These are phyloP conservation scores for Henicopernis longicauda DNA, from an alignment of 2,113 vertebrate species.

Conservation along the genomic window DNA sequence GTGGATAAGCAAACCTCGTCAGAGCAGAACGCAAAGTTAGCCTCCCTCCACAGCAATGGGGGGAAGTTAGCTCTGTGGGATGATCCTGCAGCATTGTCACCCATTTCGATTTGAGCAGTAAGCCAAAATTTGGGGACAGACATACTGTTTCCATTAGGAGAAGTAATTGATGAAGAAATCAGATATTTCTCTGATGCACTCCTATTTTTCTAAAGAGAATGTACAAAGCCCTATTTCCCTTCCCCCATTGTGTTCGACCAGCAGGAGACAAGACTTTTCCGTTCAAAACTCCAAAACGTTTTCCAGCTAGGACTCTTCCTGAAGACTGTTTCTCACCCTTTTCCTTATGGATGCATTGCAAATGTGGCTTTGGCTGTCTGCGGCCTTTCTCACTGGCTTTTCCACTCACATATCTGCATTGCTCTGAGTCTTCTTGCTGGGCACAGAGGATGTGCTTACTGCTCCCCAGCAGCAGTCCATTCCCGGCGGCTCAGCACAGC, in stretches of 20 bases:
- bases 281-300: neutral
- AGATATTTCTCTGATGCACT: constrained; percentile 22
- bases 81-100: neutral
- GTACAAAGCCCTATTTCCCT: constrained; percentile 31
- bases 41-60: neutral
- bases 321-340: neutral
- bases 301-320: neutral
- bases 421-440: neutral
- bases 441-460: neutral
- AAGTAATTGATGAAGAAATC: constrained; percentile 34
- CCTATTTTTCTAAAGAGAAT: constrained; percentile 51
- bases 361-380: neutral
- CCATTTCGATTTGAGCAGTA: neutral
- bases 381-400: neutral
- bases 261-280: constrained; percentile 41
- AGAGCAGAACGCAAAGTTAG: neutral
- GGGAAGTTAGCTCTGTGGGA: neutral
- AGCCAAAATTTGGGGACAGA: neutral
- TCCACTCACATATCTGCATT: neutral
- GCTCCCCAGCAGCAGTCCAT: neutral
- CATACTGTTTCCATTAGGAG: constrained; percentile 22
- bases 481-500: neutral
- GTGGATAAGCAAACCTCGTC: neutral
- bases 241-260: constrained; percentile 37
- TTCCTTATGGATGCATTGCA: neutral